Conservation (phyloP, 2,888 invertebrate species). For the Apodemia mormo region DNA sequence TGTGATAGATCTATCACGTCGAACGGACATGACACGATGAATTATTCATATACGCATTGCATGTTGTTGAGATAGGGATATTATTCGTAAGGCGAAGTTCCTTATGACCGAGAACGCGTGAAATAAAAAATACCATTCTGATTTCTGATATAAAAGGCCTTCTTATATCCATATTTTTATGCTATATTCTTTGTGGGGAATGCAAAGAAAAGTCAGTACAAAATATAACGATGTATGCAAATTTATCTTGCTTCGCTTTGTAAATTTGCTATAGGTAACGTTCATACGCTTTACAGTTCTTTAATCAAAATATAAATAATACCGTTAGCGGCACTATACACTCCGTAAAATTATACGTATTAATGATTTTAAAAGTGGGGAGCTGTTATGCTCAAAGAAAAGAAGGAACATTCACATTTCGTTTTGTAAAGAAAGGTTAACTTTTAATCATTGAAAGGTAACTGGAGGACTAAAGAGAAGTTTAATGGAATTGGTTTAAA, state of each 20-base stretch:
- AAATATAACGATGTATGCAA: no score
- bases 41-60: conserved; percentile 2
- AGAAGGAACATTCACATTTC: neutral
- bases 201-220: no score
- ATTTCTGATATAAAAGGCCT: neutral
- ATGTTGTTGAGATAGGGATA: neutral
- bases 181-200: no score
- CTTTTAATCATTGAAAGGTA: neutral
- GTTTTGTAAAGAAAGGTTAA: conserved; percentile 7
- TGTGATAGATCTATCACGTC: conserved; percentile 10
- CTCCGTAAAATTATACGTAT: no score
- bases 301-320: no score
- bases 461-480: neutral
- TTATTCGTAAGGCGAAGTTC: neutral
- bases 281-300: no score
- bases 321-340: no score
- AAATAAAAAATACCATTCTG: neutral
- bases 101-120: neutral
- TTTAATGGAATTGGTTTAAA: conserved; percentile 4
- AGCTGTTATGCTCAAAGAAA: neutral
- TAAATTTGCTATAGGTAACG: no score
- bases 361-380: no score
- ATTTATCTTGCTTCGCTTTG: no score
- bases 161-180: no score
- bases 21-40: conserved; percentile 7